phyloP scores from a whole-genome alignment of 2,888 invertebrate species.

The Volucella inanis region DNA sequence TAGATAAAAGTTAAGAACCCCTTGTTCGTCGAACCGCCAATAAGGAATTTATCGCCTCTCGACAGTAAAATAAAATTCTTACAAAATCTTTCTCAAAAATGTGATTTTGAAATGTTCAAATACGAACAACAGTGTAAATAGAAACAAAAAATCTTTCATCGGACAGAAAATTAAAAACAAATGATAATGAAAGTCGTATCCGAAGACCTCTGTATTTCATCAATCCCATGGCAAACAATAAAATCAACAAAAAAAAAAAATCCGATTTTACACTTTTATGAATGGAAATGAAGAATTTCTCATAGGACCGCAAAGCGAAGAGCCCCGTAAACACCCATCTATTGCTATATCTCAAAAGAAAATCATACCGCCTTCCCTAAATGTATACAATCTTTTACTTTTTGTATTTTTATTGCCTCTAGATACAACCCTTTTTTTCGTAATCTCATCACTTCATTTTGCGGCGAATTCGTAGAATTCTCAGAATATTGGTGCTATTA shows the following conservation, averaged over 20 bases:
- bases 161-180: conserved; percentile 6
- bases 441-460: conserved; percentile 16
- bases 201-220: conserved; percentile 29
- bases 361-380: conserved; percentile 11
- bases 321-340: neutral
- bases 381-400: neutral
- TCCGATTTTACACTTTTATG: conserved; percentile 59
- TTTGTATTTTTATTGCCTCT: conserved; percentile 22
- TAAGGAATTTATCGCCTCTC: conserved; percentile 23
- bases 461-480: conserved; percentile 13
- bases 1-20: conserved; percentile 8
- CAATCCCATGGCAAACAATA: conserved; percentile 5
- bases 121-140: no score
- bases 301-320: neutral
- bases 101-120: neutral
- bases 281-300: conserved; percentile 52
- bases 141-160: neutral
- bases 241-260: conserved; percentile 13
- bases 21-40: conserved; percentile 1
- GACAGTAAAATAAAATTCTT: conserved; percentile 8
- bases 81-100: conserved; percentile 1
- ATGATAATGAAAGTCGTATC: conserved; percentile 6
- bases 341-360: conserved; percentile 20
- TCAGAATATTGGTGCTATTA: conserved; percentile 50
- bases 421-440: conserved; percentile 12